Conservation (phyloP, 2,888 invertebrate species). For the Emmelina monodactyla region DNA sequence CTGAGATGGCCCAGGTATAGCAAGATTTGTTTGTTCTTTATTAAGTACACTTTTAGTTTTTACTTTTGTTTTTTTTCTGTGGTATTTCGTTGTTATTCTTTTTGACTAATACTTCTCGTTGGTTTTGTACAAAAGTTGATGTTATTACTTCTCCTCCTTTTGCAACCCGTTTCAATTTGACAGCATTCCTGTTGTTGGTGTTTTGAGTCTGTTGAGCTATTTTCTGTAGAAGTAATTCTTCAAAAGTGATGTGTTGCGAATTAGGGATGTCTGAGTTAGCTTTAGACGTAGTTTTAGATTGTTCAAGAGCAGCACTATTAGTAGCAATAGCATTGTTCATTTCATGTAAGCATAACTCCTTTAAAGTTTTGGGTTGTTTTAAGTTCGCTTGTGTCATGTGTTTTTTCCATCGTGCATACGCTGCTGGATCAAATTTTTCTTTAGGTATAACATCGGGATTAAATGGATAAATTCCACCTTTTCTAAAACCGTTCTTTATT, state of each 20-base stretch:
- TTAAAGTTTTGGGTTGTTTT: not conserved
- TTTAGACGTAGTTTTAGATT: too few species aligned
- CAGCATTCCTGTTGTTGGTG: too few species aligned
- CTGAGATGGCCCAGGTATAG: not conserved
- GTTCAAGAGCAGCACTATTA: too few species aligned
- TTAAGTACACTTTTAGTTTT: not conserved
- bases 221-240: too few species aligned
- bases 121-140: slow-evolving; percentile 3
- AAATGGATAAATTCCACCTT: not conserved
- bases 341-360: too few species aligned
- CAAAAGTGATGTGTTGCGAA: too few species aligned
- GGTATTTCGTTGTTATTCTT: too few species aligned
- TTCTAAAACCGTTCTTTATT: not conserved
- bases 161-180: slow-evolving; percentile 7
- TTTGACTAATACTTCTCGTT: not conserved
- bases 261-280: too few species aligned
- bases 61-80: too few species aligned
- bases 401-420: not conserved
- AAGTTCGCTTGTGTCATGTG: not conserved
- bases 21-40: not conserved
- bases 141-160: slow-evolving; percentile 10
- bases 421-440: not conserved
- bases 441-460: not conserved
- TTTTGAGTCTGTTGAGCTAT: too few species aligned
- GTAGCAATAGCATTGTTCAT: too few species aligned